Evolutionary conservation across 2,113 vertebrate species (phyloP), one percentile per base, ranked within the genome.

Genomic region (Charadrius vociferus): DNA sequence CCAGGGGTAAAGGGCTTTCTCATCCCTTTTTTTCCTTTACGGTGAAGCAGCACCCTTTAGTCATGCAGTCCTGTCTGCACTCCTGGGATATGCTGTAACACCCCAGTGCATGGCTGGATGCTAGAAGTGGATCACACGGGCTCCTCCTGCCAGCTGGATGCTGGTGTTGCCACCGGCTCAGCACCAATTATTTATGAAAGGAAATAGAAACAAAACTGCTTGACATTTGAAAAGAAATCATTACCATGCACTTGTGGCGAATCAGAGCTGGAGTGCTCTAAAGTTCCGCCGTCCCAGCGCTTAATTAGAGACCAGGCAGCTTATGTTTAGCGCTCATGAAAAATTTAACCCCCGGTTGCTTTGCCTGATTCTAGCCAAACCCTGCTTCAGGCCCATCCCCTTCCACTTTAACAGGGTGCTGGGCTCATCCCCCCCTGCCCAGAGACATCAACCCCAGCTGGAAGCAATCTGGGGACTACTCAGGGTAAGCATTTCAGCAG

Each of bases 211-310:
- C 97, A 95, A 86, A 96, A 96, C 97, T 49, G 95, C 98, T 98
- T 98, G 98, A 98, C 98, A 98, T 98, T 98, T 98, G 92, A 91
- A 98, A 96, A 93, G 97, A 88, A 97, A 96, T 98, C 98, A 98
- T 98, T 98, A 98, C 88, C 95, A 93, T 62, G 32, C 94, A 98
- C 98, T 98, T 93, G 92, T 94, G 87, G 95, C 92, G 7, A 98
- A 98, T 98, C 98, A 98, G 96, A 95, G 36, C 96, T 98, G 96
- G 92, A 98, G 98, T 97, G 89, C 90, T 93, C 95, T 93, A 92
- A 96, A 97, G 93, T 97, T 97, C 85, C 74, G 5, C 50, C 32
- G 6, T 96, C 95, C 95, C 85, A 10, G 86, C 0, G 81, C 92
- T 96, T 97, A 96, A 97, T 98, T 96, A 97, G 95, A 83, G 88